phyloP scores from a whole-genome alignment of 2,888 invertebrate species.

The Acanthopleura granulata region DNA sequence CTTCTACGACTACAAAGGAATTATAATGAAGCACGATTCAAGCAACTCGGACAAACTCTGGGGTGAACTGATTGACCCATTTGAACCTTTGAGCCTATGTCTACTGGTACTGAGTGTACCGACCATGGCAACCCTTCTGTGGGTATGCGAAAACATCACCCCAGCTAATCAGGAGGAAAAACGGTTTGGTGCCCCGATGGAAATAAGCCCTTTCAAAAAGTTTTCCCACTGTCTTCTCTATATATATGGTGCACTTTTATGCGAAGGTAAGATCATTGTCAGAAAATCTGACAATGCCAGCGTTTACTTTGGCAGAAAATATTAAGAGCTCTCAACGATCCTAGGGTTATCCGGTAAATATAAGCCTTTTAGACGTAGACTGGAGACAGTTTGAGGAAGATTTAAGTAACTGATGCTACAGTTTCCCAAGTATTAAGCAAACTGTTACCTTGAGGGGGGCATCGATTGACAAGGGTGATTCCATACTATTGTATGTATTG shows the following conservation, averaged over 20 bases:
- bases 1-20: slow-evolving; percentile 22
- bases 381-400: too few species aligned
- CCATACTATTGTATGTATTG: too few species aligned
- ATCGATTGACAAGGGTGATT: too few species aligned
- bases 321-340: too few species aligned
- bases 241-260: neutral
- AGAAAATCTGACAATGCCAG: too few species aligned
- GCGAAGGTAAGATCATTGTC: neutral
- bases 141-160: neutral
- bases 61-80: slow-evolving; percentile 2
- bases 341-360: too few species aligned
- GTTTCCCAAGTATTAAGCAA: too few species aligned
- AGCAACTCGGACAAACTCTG: neutral
- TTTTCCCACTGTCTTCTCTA: neutral
- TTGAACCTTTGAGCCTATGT: neutral
- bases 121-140: neutral
- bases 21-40: neutral
- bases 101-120: neutral
- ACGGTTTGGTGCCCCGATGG: neutral
- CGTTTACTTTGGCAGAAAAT: too few species aligned
- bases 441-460: too few species aligned
- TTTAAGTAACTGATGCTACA: too few species aligned
- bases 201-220: neutral
- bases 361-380: too few species aligned
- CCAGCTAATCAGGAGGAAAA: neutral